Percentiles rank a stretch among this genome's conserved stretches.
Evolutionary conservation across 2,113 vertebrate species (phyloP).

Genomic region (Prionailurus viverrinus): DNA sequence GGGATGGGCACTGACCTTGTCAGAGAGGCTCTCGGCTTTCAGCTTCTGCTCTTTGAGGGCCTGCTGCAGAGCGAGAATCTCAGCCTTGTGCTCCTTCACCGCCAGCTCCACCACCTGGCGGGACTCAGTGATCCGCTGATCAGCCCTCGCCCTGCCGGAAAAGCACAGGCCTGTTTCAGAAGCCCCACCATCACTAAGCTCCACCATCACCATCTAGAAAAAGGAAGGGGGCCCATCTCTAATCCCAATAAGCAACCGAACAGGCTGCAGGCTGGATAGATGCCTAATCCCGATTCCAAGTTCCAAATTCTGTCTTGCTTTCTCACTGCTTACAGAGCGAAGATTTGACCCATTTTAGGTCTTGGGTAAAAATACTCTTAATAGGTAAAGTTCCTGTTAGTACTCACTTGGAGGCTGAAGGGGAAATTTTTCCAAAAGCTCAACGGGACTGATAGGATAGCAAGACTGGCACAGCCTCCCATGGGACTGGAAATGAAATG

Average conservation of each 20-base stretch:
- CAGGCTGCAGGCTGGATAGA: background rate
- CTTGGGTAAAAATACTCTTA: constrained; percentile 33
- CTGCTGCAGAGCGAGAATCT: constrained; percentile 97
- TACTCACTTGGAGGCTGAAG: background rate
- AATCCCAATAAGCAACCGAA: background rate
- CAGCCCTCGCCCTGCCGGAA: constrained; percentile 88
- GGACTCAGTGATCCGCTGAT: constrained; percentile 97
- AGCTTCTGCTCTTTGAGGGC: constrained; percentile 99
- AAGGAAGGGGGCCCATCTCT: background rate
- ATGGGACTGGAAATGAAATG: background rate
- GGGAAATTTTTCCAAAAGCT: background rate
- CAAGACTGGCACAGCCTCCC: background rate
- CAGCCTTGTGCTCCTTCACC: constrained; percentile 98
- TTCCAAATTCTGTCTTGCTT: background rate
- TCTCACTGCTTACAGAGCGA: background rate
- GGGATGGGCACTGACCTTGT: constrained; percentile 91
- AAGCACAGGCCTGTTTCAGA: background rate
- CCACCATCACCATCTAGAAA: fast-evolving
- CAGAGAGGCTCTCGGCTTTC: constrained; percentile 97
- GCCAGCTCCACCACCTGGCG: constrained; percentile 97
- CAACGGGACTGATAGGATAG: background rate
- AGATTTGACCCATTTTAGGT: constrained; percentile 19
- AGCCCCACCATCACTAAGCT: fast-evolving
- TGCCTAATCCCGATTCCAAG: background rate
- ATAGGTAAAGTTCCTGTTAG: background rate